Conservation (phyloP, 2,797 vertebrate genomes). For the Thamnophis elegans region DNA sequence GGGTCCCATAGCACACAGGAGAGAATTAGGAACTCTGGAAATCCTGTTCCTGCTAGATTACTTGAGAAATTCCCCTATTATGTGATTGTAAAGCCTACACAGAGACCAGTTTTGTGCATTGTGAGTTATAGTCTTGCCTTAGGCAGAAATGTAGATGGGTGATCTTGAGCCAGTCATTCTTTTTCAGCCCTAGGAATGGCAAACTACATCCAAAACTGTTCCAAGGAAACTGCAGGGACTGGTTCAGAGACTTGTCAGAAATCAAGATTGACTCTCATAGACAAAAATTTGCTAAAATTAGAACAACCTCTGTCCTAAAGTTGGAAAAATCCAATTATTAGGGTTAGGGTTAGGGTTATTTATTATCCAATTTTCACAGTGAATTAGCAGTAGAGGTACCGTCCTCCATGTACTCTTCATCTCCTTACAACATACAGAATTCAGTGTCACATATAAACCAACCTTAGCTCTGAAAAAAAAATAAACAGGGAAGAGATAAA, state of each 20-base stretch:
- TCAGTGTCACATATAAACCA: not conserved
- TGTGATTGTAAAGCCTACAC: not conserved
- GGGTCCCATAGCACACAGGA: not conserved
- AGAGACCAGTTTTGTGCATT: not conserved
- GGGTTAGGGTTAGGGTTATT: too few species aligned
- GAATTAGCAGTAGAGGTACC: not conserved
- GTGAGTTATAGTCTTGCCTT: not conserved
- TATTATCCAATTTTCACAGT: not conserved
- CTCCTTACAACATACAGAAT: fast-evolving
- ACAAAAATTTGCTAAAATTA: not conserved
- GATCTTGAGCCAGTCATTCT: not conserved
- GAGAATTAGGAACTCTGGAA: not conserved
- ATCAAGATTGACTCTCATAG: not conserved
- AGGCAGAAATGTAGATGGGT: not conserved
- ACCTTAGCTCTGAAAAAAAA: not conserved
- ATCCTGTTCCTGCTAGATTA: not conserved
- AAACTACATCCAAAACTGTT: not conserved
- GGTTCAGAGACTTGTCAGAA: not conserved
- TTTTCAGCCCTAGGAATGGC: not conserved
- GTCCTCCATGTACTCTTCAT: not conserved
- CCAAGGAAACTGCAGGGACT: not conserved
- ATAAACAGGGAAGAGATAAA: slow-evolving; percentile 6
- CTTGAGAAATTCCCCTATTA: not conserved
- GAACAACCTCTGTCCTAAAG: not conserved
- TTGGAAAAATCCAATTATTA: not conserved